Evolutionary conservation across 2,888 invertebrate genomes (phyloP), one percentile per base, ranked within the genome.

Genomic region (Cephus spinipes): DNA sequence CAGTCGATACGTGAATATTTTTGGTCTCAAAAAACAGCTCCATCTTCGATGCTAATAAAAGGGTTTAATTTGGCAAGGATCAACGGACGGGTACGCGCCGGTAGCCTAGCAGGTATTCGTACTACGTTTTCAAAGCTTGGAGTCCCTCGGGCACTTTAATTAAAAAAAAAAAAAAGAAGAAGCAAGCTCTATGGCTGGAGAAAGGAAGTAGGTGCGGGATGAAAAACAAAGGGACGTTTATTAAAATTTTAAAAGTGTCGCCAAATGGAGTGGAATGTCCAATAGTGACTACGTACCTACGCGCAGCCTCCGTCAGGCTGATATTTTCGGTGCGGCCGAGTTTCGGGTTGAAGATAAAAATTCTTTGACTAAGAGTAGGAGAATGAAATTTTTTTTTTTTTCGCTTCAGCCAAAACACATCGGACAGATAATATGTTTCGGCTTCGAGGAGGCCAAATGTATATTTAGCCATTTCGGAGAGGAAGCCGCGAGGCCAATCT

Each of bases 211-310:
- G 55, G 55, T 55, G 23, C 55, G 23, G 55, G 55, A 55, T 23
- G 55, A 23, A 23, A 55, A 55, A 23, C 55, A 55, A 55, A 73
- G 33, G 69, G 76, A 81, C 55, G 80, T 83, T 81, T 79, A 83
- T 84, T 84, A 82, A 77, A 82, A 82, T 79, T 82, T 84, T 81
- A 79, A 78, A 80, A 81, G 82, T 79, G 79, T 80, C 73, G 77
- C 80, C 80, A 78, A 81, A 81, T 82, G 78, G 81, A 82, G 76
- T 81, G 83, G 80, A 83, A 85, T 81, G 83, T 83, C 80, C 81
- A 83, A 84, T 84, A 82, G 81, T 35, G 73, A 78, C 81, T 82
- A 79, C 81, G 79, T 78, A 80, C 77, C 76, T 79, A 76, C 55
- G 55, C 55, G 55, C 55, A 23, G 55, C 55, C 9, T 55, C 55